Evolutionary conservation across 2,888 invertebrate species (phyloP).

Genomic region (Parapristionchus giblindavisi): DNA sequence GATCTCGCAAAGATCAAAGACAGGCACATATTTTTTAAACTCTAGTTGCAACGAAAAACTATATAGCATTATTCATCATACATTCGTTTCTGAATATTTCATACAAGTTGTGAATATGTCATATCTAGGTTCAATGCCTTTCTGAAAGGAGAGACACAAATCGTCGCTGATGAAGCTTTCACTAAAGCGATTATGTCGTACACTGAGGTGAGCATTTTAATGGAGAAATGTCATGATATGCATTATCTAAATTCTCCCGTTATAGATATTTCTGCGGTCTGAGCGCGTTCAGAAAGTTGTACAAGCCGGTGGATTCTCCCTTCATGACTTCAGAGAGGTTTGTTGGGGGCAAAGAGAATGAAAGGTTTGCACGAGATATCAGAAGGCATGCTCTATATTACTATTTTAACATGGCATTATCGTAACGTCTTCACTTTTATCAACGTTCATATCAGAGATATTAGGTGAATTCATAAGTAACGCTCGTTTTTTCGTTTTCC

Average conservation of each 20-base stretch:
- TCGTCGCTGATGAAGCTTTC: conserved; percentile 96
- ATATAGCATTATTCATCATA: background rate
- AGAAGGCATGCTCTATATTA: too few species aligned
- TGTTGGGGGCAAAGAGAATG: background rate
- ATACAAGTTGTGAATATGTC: background rate
- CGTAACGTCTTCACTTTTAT: too few species aligned
- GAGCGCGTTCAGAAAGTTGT: conserved; percentile 94
- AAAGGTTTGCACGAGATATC: too few species aligned
- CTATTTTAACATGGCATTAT: too few species aligned
- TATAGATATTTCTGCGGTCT: conserved; percentile 87
- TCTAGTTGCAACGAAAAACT: background rate
- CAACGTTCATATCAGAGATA: background rate
- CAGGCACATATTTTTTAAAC: conserved; percentile 40
- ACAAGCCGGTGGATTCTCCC: conserved; percentile 94
- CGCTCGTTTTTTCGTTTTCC: too few species aligned
- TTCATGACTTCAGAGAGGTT: conserved; percentile 93
- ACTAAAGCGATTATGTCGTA: conserved; percentile 95
- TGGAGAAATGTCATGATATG: too few species aligned
- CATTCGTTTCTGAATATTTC: background rate
- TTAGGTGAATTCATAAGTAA: too few species aligned
- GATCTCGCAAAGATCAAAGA: conserved; percentile 74
- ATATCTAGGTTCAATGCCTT: conserved; percentile 85
- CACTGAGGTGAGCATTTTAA: conserved; percentile 80
- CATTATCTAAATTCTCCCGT: too few species aligned
- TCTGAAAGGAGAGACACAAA: conserved; percentile 97